Evolutionary conservation across 2,113 vertebrate genomes (phyloP).

Genomic region (Psophia crepitans): DNA sequence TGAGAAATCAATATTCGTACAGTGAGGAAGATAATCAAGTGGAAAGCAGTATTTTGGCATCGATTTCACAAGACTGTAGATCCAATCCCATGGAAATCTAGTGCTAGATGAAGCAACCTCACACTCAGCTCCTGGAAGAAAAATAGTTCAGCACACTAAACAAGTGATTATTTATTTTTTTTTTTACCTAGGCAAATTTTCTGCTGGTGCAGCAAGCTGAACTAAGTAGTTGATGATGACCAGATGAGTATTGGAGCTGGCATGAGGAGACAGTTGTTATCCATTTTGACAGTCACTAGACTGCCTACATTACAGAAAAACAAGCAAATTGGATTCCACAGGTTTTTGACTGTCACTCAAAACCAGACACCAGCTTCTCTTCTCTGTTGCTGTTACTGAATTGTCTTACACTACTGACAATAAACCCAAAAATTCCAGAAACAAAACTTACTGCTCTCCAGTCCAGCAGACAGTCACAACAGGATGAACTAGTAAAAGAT

Average conservation of each 20-base stretch:
- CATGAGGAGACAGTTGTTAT: background rate
- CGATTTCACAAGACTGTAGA: background rate
- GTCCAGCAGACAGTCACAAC: background rate
- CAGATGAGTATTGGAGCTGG: background rate
- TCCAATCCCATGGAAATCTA: background rate
- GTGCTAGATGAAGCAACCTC: background rate
- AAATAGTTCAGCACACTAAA: background rate
- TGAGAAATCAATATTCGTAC: background rate
- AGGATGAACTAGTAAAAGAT: accelerated
- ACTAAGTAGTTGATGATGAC: background rate
- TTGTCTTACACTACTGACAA: background rate
- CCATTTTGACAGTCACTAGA: background rate
- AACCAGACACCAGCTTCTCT: background rate
- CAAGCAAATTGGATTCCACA: background rate
- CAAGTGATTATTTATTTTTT: background rate
- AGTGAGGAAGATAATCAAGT: background rate
- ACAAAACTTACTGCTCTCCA: background rate
- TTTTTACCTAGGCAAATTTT: background rate
- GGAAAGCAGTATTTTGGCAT: background rate
- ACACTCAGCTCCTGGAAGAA: background rate
- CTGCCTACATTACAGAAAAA: background rate
- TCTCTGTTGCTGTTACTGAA: background rate
- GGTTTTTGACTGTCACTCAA: background rate
- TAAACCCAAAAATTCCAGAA: background rate
- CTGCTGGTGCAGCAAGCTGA: background rate